Evolutionary conservation across 1,140 invertebrate genomes (phyloP).

Genomic region (Drosophila obscura): DNA sequence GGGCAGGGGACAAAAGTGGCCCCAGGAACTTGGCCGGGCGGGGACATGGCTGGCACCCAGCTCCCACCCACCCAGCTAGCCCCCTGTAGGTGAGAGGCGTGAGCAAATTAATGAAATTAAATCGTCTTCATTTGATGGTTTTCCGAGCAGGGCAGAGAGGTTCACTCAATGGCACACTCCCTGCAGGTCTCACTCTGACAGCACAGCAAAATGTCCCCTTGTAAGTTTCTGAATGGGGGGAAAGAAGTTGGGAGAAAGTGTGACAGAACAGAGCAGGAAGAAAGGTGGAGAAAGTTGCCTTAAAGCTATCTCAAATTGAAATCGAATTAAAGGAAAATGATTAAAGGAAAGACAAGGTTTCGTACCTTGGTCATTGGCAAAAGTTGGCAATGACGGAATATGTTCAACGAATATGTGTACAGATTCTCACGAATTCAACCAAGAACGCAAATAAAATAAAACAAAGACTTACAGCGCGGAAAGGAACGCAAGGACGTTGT

Average conservation of each 20-base stretch:
- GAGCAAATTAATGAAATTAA: conserved; percentile 79
- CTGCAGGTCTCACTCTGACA: conserved; percentile 24
- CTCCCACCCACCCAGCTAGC: not conserved
- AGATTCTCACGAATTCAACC: too few species aligned
- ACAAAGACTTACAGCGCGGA: too few species aligned
- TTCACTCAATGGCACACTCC: conserved; percentile 19
- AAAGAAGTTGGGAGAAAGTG: conserved; percentile 11
- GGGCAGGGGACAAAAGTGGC: conserved; percentile 6
- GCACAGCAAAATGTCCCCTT: conserved; percentile 39
- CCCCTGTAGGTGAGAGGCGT: conserved; percentile 19
- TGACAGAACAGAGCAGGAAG: not conserved
- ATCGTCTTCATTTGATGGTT: conserved; percentile 72
- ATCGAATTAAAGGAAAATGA: conserved; percentile 11
- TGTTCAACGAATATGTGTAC: too few species aligned
- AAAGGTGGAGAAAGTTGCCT: not conserved
- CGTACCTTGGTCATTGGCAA: too few species aligned
- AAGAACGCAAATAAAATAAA: too few species aligned
- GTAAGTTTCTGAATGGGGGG: conserved; percentile 11
- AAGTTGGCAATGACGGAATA: too few species aligned
- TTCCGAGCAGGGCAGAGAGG: conserved; percentile 6
- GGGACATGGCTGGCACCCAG: not conserved
- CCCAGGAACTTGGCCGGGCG: too few species aligned
- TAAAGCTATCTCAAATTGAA: not conserved
- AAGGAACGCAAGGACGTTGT: too few species aligned
- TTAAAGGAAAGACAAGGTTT: too few species aligned